Percentiles rank a stretch among this genome's conserved stretches.
phyloP scores from a whole-genome alignment of 2,888 invertebrate genomes.

The Adelphocoris suturalis region DNA sequence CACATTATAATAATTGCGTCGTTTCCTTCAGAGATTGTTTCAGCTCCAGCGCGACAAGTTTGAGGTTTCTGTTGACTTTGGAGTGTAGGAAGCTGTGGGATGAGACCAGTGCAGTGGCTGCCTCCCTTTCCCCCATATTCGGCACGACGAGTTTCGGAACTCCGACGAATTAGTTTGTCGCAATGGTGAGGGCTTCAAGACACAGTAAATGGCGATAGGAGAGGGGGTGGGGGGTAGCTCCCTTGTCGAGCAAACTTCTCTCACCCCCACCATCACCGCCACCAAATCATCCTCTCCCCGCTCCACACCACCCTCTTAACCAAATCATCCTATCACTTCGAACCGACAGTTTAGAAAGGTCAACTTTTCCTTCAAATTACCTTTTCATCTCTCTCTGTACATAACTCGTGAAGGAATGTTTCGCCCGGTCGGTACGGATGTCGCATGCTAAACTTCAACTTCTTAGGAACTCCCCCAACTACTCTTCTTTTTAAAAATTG shows the following conservation, averaged over 20 bases:
- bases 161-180: conserved; percentile 42
- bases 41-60: background rate
- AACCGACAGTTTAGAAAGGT: too few species aligned
- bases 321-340: too few species aligned
- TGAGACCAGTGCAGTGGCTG: background rate
- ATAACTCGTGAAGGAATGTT: too few species aligned
- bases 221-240: background rate
- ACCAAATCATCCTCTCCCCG: too few species aligned
- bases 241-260: conserved; percentile 4
- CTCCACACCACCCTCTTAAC: too few species aligned
- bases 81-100: conserved; percentile 19
- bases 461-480: too few species aligned
- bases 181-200: conserved; percentile 32
- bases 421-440: too few species aligned
- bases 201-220: background rate
- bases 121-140: background rate
- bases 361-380: too few species aligned
- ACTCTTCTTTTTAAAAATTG: too few species aligned
- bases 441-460: too few species aligned
- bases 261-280: background rate
- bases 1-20: conserved; percentile 36
- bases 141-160: conserved; percentile 27
- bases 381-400: too few species aligned
- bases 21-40: conserved; percentile 30
- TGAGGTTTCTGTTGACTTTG: conserved; percentile 28